Evolutionary conservation across 2,797 vertebrate species (phyloP).

Genomic region (Stomatorhinus walkeri): DNA sequence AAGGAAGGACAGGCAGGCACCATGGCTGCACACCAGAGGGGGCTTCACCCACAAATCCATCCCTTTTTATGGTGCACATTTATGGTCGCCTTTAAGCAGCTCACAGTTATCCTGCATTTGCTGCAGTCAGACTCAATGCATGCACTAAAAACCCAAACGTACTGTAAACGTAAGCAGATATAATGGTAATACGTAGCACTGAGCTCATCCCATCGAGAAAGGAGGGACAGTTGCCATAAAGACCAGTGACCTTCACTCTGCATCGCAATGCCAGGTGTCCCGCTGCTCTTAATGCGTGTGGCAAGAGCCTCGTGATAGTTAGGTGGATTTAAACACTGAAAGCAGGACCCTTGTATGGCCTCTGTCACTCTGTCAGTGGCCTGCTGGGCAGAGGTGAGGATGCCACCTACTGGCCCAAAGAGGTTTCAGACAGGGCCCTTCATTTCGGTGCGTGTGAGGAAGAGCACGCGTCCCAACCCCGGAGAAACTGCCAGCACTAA

Average conservation of each 20-base stretch:
- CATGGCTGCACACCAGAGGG: not conserved
- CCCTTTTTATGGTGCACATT: not conserved
- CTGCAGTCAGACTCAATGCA: not conserved
- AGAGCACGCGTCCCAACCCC: not conserved
- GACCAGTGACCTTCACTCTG: not conserved
- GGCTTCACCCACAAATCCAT: not conserved
- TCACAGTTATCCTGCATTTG: not conserved
- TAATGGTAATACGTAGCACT: not conserved
- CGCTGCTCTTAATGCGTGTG: not conserved
- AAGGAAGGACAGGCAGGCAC: not conserved
- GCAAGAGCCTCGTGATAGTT: not conserved
- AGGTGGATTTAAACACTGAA: constrained; percentile 2
- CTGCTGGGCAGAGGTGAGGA: constrained; percentile 22
- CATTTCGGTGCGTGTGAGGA: not conserved
- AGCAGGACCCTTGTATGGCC: constrained; percentile 26
- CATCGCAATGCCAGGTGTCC: not conserved
- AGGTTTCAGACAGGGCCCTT: constrained; percentile 17
- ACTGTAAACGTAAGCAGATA: not conserved
- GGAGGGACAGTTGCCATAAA: not conserved
- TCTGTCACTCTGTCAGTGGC: constrained; percentile 9
- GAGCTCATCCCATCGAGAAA: not conserved
- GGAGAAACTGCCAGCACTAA: not conserved
- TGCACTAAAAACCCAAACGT: not conserved
- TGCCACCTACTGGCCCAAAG: constrained; percentile 31
- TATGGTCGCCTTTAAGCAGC: not conserved